phyloP scores from a whole-genome alignment of 1,140 invertebrate genomes.

The Drosophila oshimai region DNA sequence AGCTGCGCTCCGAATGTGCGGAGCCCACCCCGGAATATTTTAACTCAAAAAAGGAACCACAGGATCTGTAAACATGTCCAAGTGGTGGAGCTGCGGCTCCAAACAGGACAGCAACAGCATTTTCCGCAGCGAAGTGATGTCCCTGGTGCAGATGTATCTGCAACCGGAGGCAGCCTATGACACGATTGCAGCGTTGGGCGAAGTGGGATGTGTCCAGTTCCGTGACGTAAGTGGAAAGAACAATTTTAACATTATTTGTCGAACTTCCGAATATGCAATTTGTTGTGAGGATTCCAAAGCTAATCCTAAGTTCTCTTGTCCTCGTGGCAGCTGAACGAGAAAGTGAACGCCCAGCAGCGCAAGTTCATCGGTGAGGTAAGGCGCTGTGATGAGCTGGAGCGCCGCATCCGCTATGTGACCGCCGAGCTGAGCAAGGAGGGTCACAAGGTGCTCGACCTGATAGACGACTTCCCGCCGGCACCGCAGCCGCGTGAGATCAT shows the following conservation, averaged over 20 bases:
- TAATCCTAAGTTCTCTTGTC: background rate
- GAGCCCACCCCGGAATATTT: conserved; percentile 12
- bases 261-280: too few species aligned
- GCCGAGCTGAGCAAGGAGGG: conserved; percentile 93
- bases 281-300: background rate
- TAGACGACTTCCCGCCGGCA: conserved; percentile 92
- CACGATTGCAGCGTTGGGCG: conserved; percentile 93
- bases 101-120: conserved; percentile 86
- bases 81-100: conserved; percentile 41
- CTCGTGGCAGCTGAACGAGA: conserved; percentile 87
- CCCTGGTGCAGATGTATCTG: conserved; percentile 92
- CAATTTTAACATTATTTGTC: too few species aligned
- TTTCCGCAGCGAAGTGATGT: conserved; percentile 94
- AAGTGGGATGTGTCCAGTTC: conserved; percentile 94
- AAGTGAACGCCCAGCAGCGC: conserved; percentile 91
- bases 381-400: conserved; percentile 93
- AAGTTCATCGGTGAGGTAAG: conserved; percentile 93
- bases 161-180: conserved; percentile 95
- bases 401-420: conserved; percentile 92
- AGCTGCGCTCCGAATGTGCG: conserved; percentile 13
- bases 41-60: background rate
- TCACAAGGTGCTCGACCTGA: conserved; percentile 88
- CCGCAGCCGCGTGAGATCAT: conserved; percentile 98
- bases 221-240: conserved; percentile 88
- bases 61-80: conserved; percentile 29